Evolutionary conservation across 2,797 vertebrate genomes (phyloP), one percentile per base, ranked within the genome.

Genomic region (Harpia harpyja): DNA sequence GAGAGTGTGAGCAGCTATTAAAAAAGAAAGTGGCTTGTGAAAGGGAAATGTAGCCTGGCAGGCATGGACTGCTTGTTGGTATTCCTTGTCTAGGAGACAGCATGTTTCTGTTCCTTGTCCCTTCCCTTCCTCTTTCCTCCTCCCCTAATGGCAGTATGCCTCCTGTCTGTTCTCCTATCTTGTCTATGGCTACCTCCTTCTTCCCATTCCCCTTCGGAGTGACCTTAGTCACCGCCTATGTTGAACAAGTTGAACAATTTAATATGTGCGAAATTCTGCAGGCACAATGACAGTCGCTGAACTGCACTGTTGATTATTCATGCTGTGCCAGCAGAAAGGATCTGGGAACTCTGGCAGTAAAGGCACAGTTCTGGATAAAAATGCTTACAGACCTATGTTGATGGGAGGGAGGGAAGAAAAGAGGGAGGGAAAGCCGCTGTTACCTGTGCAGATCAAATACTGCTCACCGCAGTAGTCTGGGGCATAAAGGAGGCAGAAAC

Each of bases 1-100:
- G 93, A 87, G 85, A 92, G 92, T 4, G 0, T 79, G 92, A 96
- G 95, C 59, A 86, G 95, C 94, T 97, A 94, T 97, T 97, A 95
- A 95, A 92, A 82, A 72, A 94, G 91, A 90, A 96, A 97, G 92
- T 78, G 73, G 78, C 89, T 89, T 76, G 95, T 90, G 78, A 82
- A 92, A 88, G 83, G 74, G 79, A 96, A 94, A 85, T 53, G 88
- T 25, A 94, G 37, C 83, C 77, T 74, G 88, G 49, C 81, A 85
- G 84, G 64, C 74, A 92, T 33, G 61, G 76, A 89, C 43, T 75
- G 48, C 72, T 90, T 89, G 67, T 76, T 83, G 88, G 76, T 91
- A 89, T 86, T 92, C 72, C 87, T 92, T 20, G 0, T 74, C 72
- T 54, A 77, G 69, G 95, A 91, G 89, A 94, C 63, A 83, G 70